Base-by-base conservation (phyloP, 2,888 invertebrate species). In the Nemurella pictetii region DNA sequence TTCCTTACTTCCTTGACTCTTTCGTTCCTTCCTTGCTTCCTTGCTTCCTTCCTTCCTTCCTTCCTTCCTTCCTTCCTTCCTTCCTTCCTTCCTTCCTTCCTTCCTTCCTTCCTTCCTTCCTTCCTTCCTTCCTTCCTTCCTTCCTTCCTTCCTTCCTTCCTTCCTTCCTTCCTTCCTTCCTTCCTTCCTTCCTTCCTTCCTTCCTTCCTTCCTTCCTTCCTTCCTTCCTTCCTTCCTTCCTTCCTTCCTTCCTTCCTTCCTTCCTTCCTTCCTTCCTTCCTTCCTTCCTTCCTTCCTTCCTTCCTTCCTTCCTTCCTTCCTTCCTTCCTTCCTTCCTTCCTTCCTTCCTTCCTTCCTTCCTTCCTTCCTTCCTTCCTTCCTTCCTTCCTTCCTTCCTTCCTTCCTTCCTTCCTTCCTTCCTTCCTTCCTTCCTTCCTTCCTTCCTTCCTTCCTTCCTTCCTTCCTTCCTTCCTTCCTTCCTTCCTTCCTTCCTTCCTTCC, bases 61-160 rank as follows among this genome's bases (percentile, higher is more conserved):
- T 78, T 7, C 78, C 29, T 27, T 7, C 78, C 78, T 78, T 4
- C 78, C 78, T 78, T 7, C 78, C 78, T 78, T 27, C 78, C 78
- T 78, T 7, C 78, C 78, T 78, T 7, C 78, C 78, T 27, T 7
- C 78, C 78, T 78, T 27, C 78, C 78, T 78, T 7, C 78, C 78
- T 78, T 7, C 78, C 29, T 78, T 7, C 78, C 78, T 78, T 27
- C 78, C 78, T 78, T 7, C 78, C 78, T 26, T 7, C 78, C 78
- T 78, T 3, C 78, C 78, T 78, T 7, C 78, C 78, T 78, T 7
- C 78, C 78, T 78, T 7, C 78, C 78, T 78, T 5, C 78, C 78
- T 78, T 7, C 78, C 78, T 78, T 27, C 78, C 78, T 78, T 7
- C 78, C 78, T 78, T 7, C 78, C 74, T 74, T 7, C 74, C 74